Conservation (phyloP, 1,140 invertebrate genomes). For the Pseudoatta argentina region DNA sequence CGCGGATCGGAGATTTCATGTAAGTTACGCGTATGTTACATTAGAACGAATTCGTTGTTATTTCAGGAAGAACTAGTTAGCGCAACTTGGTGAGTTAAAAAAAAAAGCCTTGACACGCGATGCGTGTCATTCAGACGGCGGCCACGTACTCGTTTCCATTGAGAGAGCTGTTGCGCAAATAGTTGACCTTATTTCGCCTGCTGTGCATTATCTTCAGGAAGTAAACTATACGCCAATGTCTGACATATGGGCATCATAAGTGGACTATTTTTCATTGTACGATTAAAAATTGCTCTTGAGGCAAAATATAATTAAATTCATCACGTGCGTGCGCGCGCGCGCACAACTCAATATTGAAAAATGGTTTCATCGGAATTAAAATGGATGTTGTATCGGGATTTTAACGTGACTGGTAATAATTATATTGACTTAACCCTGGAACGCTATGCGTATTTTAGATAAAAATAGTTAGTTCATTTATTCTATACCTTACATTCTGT, state of each 20-base stretch:
- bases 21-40: conserved; percentile 9
- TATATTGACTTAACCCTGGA: neutral
- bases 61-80: conserved; percentile 51
- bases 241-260: conserved; percentile 29
- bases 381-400: neutral
- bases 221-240: conserved; percentile 32
- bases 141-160: conserved; percentile 71
- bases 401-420: neutral
- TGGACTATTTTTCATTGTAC: neutral
- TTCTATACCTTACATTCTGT: too few relatives aligned
- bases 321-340: neutral
- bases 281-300: neutral
- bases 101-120: conserved; percentile 69
- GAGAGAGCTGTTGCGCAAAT: conserved; percentile 70
- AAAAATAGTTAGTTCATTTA: too few relatives aligned
- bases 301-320: neutral
- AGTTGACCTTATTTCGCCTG: conserved; percentile 69
- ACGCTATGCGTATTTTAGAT: too few relatives aligned
- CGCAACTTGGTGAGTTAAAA: conserved; percentile 33
- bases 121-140: conserved; percentile 66
- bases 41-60: conserved; percentile 35
- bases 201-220: conserved; percentile 69
- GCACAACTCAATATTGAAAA: neutral
- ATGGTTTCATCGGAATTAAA: neutral
- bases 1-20: neutral